phyloP scores from a whole-genome alignment of 2,797 vertebrate species.

The Microcaecilia unicolor region DNA sequence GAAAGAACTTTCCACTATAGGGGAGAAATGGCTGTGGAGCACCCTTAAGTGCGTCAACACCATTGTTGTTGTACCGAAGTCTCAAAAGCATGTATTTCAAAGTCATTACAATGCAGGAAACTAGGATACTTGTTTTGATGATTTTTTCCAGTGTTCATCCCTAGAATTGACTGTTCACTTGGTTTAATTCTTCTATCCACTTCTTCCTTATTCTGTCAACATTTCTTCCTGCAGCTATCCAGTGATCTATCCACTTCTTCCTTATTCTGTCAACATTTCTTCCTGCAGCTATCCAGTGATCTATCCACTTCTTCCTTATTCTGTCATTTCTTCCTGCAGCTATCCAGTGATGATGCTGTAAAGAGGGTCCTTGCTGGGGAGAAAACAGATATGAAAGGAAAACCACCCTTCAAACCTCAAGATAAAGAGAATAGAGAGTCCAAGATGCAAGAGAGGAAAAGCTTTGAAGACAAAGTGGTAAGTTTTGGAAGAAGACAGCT shows the following conservation, averaged over 20 bases:
- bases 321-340: conserved; percentile 37
- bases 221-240: conserved; percentile 55
- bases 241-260: conserved; percentile 61
- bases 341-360: conserved; percentile 87
- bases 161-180: no score
- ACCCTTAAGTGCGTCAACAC: no score
- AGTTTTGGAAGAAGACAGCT: background rate
- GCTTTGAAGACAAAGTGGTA: conserved; percentile 61
- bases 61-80: no score
- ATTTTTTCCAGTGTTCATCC: no score
- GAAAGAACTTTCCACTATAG: no score
- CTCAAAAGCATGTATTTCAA: no score
- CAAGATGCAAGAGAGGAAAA: conserved; percentile 39
- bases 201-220: no score
- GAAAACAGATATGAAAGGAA: conserved; percentile 63
- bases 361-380: conserved; percentile 78
- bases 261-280: background rate
- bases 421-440: conserved; percentile 65
- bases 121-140: no score
- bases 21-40: no score
- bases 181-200: no score
- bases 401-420: conserved; percentile 57
- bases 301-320: background rate
- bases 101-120: no score
- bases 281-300: conserved; percentile 78